Evolutionary conservation across 2,797 vertebrate genomes (phyloP).

Genomic region (Alca torda): DNA sequence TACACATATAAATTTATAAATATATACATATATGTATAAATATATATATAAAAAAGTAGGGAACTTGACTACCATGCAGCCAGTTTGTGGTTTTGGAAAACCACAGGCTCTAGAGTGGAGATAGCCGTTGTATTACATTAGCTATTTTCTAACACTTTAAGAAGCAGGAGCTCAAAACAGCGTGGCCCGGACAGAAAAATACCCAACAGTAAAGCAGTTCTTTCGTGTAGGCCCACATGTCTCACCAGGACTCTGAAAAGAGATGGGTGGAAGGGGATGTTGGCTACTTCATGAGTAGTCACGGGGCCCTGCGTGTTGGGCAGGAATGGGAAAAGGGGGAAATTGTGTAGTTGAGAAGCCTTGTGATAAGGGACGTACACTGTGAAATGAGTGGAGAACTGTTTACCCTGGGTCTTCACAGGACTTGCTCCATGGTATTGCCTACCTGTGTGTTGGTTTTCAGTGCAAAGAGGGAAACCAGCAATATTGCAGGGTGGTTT

Average conservation of each 20-base stretch:
- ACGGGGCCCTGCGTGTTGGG: background rate
- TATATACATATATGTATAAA: background rate
- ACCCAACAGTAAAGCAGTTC: background rate
- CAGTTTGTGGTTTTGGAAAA: conserved; percentile 23
- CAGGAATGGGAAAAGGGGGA: background rate
- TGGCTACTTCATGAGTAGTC: background rate
- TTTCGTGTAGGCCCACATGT: background rate
- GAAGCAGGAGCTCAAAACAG: background rate
- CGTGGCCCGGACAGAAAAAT: background rate
- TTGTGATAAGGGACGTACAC: background rate
- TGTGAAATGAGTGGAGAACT: background rate
- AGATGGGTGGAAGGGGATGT: background rate
- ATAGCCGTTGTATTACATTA: background rate
- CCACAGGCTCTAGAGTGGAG: conserved; percentile 14
- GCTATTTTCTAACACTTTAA: background rate
- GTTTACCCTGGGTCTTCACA: background rate
- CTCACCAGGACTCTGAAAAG: background rate
- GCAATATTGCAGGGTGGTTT: background rate
- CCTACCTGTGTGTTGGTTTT: background rate
- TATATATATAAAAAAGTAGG: background rate
- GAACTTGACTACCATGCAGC: background rate
- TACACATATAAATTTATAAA: background rate
- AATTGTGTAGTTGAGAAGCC: background rate
- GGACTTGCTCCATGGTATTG: background rate
- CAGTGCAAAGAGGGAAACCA: background rate